A percentile compares a stretch with the other conserved stretches of the same genome.
Evolutionary conservation across 1,140 invertebrate species (phyloP).

Genomic region (Helicoverpa zea): DNA sequence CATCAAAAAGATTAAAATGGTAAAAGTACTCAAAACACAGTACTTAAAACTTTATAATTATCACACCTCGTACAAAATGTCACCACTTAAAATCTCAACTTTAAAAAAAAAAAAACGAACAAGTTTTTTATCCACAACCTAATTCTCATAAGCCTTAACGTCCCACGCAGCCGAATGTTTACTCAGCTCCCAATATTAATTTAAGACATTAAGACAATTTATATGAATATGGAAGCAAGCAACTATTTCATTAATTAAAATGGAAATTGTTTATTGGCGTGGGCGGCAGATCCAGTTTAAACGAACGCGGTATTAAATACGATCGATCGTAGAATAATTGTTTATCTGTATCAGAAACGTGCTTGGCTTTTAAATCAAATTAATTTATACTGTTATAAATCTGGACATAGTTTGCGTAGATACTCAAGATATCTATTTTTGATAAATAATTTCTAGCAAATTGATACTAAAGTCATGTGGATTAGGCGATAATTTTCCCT

Average conservation of each 20-base stretch:
- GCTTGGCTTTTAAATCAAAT: conserved; percentile 45
- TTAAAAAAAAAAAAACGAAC: conserved; percentile 28
- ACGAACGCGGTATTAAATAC: conserved; percentile 48
- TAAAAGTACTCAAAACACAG: neutral
- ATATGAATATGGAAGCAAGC: conserved; percentile 48
- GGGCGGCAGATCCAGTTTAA: conserved; percentile 57
- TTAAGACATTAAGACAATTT: conserved; percentile 51
- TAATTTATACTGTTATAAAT: conserved; percentile 45
- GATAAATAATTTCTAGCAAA: conserved; percentile 31
- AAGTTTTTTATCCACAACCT: conserved; percentile 17
- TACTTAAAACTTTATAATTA: neutral
- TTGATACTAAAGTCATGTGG: conserved; percentile 21
- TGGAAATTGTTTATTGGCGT: conserved; percentile 59
- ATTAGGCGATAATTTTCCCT: conserved; percentile 24
- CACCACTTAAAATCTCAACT: neutral
- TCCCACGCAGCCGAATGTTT: conserved; percentile 39
- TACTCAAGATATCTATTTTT: conserved; percentile 39
- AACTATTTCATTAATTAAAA: conserved; percentile 61
- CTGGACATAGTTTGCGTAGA: conserved; percentile 26
- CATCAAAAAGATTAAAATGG: no score
- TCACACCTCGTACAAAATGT: conserved; percentile 13
- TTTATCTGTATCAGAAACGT: conserved; percentile 45
- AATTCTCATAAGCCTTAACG: conserved; percentile 33
- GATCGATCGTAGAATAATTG: conserved; percentile 49
- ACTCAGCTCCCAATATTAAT: conserved; percentile 42